phyloP scores from a whole-genome alignment of 2,888 invertebrate genomes.

The Parnassius smintheus region DNA sequence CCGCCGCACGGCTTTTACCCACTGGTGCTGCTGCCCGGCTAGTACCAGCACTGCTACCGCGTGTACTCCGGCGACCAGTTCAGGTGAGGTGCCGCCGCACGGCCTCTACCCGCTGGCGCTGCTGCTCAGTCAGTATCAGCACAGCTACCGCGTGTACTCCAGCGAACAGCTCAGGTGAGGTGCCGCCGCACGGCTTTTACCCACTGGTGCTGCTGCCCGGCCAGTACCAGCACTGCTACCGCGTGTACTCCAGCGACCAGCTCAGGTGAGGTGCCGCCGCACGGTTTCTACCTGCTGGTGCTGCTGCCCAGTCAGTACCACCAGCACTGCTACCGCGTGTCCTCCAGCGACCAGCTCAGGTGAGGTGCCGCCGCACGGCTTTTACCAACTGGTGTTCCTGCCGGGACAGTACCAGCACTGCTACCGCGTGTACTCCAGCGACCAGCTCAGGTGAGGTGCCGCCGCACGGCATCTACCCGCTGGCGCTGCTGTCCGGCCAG shows the following conservation, averaged over 20 bases:
- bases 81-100: slow-evolving; percentile 46
- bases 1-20: slow-evolving; percentile 90
- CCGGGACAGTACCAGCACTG: slow-evolving; percentile 97
- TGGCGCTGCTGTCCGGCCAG: slow-evolving; percentile 97
- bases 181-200: slow-evolving; percentile 73
- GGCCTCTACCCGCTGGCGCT: slow-evolving; percentile 94
- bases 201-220: slow-evolving; percentile 97
- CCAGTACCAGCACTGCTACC: slow-evolving; percentile 94
- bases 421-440: slow-evolving; percentile 62
- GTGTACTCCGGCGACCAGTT: too few species aligned
- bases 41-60: slow-evolving; percentile 92
- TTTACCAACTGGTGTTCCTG: slow-evolving; percentile 95
- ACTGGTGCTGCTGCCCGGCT: slow-evolving; percentile 96
- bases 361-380: slow-evolving; percentile 61
- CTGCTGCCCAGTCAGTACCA: slow-evolving; percentile 97
- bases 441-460: slow-evolving; percentile 6
- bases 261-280: slow-evolving; percentile 43
- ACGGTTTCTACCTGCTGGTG: slow-evolving; percentile 92
- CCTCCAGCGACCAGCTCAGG: slow-evolving; percentile 90
- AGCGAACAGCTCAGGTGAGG: slow-evolving; percentile 85
- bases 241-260: too few species aligned
- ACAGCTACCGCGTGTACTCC: slow-evolving; percentile 90
- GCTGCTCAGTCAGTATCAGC: slow-evolving; percentile 97
- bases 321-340: slow-evolving; percentile 90
- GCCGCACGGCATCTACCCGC: slow-evolving; percentile 88